These are phyloP conservation scores for Philaenus spumarius DNA, from an alignment of 1,140 invertebrate species.

Conservation along the genomic window DNA sequence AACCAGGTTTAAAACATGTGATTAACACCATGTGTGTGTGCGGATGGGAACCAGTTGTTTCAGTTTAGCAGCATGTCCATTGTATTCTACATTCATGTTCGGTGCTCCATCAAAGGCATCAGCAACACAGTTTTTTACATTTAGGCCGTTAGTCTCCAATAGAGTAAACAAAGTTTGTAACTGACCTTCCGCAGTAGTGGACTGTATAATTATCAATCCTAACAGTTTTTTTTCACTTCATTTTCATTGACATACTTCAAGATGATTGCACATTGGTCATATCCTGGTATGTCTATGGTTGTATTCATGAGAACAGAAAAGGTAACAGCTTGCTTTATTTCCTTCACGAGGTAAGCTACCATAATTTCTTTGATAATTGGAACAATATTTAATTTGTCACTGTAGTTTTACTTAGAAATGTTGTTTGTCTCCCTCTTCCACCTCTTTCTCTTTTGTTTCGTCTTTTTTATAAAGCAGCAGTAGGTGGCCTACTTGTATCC, in stretches of 20 bases:
- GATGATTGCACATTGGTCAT: constrained; percentile 13
- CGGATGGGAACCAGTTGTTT: neutral
- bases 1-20: constrained; percentile 5
- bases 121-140: constrained; percentile 1
- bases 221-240: too few relatives aligned
- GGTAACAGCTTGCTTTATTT: neutral
- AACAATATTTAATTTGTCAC: too few relatives aligned
- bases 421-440: too few relatives aligned
- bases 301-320: neutral
- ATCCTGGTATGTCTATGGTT: neutral
- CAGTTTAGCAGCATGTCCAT: neutral
- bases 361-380: too few relatives aligned
- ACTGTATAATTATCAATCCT: neutral
- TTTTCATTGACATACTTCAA: too few relatives aligned
- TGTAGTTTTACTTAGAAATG: too few relatives aligned
- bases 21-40: constrained; percentile 8
- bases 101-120: constrained; percentile 5
- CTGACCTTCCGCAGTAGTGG: too few relatives aligned
- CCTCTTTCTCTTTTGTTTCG: too few relatives aligned
- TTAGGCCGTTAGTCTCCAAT: neutral
- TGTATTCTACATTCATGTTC: constrained; percentile 12
- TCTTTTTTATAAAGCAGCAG: too few relatives aligned
- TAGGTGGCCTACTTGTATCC: too few relatives aligned
- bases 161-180: neutral
- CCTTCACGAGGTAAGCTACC: neutral